These are phyloP conservation scores for Etheostoma nigrum DNA, from an alignment of 2,797 vertebrate genomes.

Conservation along the genomic window DNA sequence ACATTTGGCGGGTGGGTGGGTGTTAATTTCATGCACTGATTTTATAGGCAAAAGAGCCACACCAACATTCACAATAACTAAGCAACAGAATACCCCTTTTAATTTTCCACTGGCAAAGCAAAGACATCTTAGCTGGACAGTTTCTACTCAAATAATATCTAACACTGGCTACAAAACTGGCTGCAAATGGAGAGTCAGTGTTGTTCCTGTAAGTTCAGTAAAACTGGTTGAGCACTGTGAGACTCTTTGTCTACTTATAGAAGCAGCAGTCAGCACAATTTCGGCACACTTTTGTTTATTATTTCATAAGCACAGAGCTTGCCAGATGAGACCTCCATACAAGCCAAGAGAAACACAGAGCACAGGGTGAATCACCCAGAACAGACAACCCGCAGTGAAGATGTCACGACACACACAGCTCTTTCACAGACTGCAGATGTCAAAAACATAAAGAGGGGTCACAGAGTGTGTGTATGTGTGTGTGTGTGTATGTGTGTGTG, in stretches of 20 bases:
- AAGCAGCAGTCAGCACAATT: slow-evolving; percentile 61
- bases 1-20: no score
- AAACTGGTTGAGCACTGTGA: slow-evolving; percentile 27
- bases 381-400: slow-evolving; percentile 49
- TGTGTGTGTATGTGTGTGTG: slow-evolving; percentile 7
- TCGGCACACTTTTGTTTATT: slow-evolving; percentile 69
- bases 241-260: slow-evolving; percentile 39
- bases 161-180: not conserved
- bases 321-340: slow-evolving; percentile 72
- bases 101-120: slow-evolving; percentile 17
- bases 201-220: slow-evolving; percentile 9
- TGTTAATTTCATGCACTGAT: no score
- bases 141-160: slow-evolving; percentile 6
- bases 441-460: slow-evolving; percentile 28
- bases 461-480: slow-evolving; percentile 8
- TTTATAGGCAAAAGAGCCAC: slow-evolving; percentile 19
- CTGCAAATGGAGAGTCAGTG: not conserved
- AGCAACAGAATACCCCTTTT: slow-evolving; percentile 9
- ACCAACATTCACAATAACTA: not conserved
- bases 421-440: slow-evolving; percentile 62
- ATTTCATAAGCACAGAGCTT: slow-evolving; percentile 68
- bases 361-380: slow-evolving; percentile 47
- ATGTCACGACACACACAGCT: slow-evolving; percentile 55
- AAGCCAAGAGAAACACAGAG: slow-evolving; percentile 73
- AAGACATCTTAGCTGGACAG: slow-evolving; percentile 7